Evolutionary conservation across 2,797 vertebrate genomes (phyloP).

Genomic region (Kryptolebias ocellatus): DNA sequence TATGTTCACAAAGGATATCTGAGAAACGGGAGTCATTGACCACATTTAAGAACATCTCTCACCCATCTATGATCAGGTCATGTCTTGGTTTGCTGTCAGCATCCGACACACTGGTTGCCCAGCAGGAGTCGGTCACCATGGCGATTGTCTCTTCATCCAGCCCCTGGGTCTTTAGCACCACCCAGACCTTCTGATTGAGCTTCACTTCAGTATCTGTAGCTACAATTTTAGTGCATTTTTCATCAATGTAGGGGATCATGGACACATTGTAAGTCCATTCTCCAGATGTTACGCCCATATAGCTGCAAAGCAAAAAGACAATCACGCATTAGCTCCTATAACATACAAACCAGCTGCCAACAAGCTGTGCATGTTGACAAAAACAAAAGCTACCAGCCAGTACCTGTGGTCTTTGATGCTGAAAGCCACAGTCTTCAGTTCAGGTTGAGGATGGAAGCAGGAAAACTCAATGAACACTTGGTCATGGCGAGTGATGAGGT

Average conservation of each 20-base stretch:
- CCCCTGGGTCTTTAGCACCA: slow-evolving; percentile 18
- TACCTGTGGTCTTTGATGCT: slow-evolving; percentile 10
- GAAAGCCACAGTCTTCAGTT: neutral
- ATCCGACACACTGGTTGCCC: slow-evolving; percentile 17
- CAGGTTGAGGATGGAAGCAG: neutral
- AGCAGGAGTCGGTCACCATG: slow-evolving; percentile 45
- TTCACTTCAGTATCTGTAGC: too few species aligned
- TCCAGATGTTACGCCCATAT: neutral
- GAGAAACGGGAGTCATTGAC: neutral
- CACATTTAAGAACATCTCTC: neutral
- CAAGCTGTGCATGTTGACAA: neutral
- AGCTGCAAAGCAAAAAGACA: neutral
- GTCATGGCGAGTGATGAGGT: neutral
- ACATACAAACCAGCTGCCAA: neutral
- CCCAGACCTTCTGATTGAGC: slow-evolving; percentile 30
- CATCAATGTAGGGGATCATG: too few species aligned
- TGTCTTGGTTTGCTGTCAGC: neutral
- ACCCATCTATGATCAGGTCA: slow-evolving; percentile 23
- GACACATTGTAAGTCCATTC: too few species aligned
- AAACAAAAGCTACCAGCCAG: neutral
- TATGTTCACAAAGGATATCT: too few species aligned
- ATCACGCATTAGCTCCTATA: neutral
- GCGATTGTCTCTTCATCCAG: neutral
- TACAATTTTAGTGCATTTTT: too few species aligned
- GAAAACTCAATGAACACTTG: slow-evolving; percentile 26